Evolutionary conservation across 2,797 vertebrate species (phyloP).

Genomic region (Adelosebastes latens): DNA sequence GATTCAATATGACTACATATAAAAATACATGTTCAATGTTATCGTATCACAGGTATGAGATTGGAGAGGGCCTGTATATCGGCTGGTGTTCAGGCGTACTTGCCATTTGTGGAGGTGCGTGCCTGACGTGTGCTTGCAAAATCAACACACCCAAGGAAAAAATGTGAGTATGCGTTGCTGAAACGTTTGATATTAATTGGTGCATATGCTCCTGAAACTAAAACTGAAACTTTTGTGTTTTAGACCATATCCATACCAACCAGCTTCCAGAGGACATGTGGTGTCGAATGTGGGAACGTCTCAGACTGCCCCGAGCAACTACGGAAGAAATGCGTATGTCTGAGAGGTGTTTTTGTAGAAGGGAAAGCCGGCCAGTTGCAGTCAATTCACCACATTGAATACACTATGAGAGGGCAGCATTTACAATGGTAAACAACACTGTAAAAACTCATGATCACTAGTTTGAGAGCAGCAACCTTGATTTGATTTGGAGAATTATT

Average conservation of each 20-base stretch:
- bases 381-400: not conserved
- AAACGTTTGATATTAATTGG: not conserved
- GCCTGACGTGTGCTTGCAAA: slow-evolving; percentile 75
- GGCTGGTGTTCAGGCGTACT: slow-evolving; percentile 88
- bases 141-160: slow-evolving; percentile 47
- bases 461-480: not conserved
- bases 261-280: slow-evolving; percentile 51
- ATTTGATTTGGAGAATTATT: not conserved
- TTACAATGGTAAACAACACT: not conserved
- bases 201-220: not conserved
- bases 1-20: not conserved
- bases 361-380: not conserved
- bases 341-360: slow-evolving; percentile 31
- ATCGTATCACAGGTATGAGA: slow-evolving; percentile 84
- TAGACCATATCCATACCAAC: slow-evolving; percentile 69
- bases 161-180: slow-evolving; percentile 59
- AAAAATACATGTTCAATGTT: not conserved
- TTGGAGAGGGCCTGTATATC: slow-evolving; percentile 89
- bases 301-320: slow-evolving; percentile 63
- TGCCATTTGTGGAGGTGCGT: slow-evolving; percentile 75
- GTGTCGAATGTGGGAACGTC: slow-evolving; percentile 46
- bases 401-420: not conserved
- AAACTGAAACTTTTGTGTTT: not conserved
- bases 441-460: not conserved
- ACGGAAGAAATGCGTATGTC: slow-evolving; percentile 78